Evolutionary conservation across 2,113 vertebrate genomes (phyloP).

Genomic region (Leucoraja erinaceus): DNA sequence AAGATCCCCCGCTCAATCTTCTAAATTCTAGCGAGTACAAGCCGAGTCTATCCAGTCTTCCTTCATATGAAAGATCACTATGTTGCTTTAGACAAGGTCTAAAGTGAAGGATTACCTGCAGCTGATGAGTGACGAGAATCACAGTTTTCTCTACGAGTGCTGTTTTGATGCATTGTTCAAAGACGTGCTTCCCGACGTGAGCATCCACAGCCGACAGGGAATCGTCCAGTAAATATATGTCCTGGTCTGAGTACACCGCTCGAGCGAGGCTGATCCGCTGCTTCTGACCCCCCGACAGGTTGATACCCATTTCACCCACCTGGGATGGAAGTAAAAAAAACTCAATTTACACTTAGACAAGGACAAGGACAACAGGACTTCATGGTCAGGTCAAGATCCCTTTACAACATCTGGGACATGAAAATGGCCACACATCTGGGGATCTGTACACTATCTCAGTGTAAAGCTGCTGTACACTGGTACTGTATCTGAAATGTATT

Average conservation of each 20-base stretch:
- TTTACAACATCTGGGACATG: too few relatives aligned
- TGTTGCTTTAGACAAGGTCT: too few relatives aligned
- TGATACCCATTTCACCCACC: slow-evolving; percentile 64
- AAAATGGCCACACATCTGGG: too few relatives aligned
- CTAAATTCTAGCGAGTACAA: too few relatives aligned
- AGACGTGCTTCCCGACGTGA: slow-evolving; percentile 64
- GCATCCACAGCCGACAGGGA: slow-evolving; percentile 66
- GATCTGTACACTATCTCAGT: too few relatives aligned
- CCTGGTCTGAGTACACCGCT: slow-evolving; percentile 60
- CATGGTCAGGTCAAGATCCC: too few relatives aligned
- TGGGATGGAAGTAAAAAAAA: slow-evolving; percentile 42
- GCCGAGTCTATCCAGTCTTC: too few relatives aligned
- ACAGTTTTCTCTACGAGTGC: slow-evolving; percentile 59
- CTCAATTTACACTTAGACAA: background rate
- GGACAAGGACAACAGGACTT: too few relatives aligned
- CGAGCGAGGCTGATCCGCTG: slow-evolving; percentile 66
- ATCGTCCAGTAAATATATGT: slow-evolving; percentile 67
- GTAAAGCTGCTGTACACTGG: too few relatives aligned
- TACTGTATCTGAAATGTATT: too few relatives aligned
- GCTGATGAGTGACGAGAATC: slow-evolving; percentile 63
- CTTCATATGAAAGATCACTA: too few relatives aligned
- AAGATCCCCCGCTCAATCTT: too few relatives aligned
- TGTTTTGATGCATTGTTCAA: slow-evolving; percentile 66
- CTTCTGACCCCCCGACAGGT: slow-evolving; percentile 68
- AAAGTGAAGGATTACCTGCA: slow-evolving; percentile 55